Base-by-base conservation (phyloP, 2,113 vertebrate genomes). In the Numida meleagris region DNA sequence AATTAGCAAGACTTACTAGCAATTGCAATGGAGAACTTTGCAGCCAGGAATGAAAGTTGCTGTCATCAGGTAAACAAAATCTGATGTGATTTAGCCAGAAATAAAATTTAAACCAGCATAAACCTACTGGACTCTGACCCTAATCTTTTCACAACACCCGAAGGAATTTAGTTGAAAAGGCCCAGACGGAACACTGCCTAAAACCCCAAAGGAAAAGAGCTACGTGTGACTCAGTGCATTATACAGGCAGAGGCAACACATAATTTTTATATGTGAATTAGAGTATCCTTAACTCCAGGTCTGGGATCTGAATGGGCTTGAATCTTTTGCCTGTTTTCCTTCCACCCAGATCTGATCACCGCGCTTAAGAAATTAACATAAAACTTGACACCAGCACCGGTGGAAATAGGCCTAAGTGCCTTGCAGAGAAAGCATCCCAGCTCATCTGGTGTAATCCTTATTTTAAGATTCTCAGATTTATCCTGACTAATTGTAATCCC, bases 61-160 rank as follows among this genome's bases (percentile, higher is more conserved):
- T 97, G 87, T 96, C 95, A 93, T 93, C 61, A 88, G 90, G 95
- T 96, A 94, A 96, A 94, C 74, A 96, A 98, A 96, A 96, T 71
- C 72, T 83, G 84, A 96, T 79, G 78, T 95, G 80, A 70, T 94
- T 75, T 90, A 93, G 76, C 91, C 85, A 97, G 89, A 97, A 97
- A 94, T 91, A 93, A 96, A 95, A 97, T 89, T 61, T 76, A 94
- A 91, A 58, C 87, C 51, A 85, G 58, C 66, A 92, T 87, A 89
- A 97, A 95, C 92, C 82, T 96, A 63, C n/a, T 94, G 92, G 86
- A 93, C 74, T 94, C 42, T 91, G 93, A 96, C 86, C 63, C 20
- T 24, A 27, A 45, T 91, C 74, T 81, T 55, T 89, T 82, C 62
- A 43, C 27, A 95, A 81, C 4, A 14, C 63, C 75, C 61, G 14